These are phyloP conservation scores for Heterochromis multidens DNA, from an alignment of 2,113 vertebrate species.

Conservation along the genomic window DNA sequence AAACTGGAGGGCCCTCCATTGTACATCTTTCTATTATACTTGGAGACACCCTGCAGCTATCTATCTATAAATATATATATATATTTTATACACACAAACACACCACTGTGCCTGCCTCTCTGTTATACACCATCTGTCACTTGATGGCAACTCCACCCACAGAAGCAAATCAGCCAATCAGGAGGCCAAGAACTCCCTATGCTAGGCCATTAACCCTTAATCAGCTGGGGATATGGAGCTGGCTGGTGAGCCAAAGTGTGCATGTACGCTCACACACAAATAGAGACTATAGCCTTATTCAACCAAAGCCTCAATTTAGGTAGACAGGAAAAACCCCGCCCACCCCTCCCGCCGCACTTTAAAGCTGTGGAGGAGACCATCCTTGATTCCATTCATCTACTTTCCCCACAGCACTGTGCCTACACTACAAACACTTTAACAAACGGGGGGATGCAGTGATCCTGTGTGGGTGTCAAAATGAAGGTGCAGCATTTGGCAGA, in stretches of 20 bases:
- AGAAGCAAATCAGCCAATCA: conserved; percentile 79
- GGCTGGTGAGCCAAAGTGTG: conserved; percentile 65
- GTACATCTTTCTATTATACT: conserved; percentile 36
- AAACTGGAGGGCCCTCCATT: conserved; percentile 6
- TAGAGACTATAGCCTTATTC: conserved; percentile 10
- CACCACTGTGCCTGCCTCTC: conserved; percentile 13
- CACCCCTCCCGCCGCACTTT: conserved; percentile 6
- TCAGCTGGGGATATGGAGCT: conserved; percentile 80
- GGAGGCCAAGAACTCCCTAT: conserved; percentile 35
- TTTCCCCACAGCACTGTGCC: background rate
- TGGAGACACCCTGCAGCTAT: background rate
- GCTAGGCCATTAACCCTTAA: conserved; percentile 86
- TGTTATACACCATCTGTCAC: conserved; percentile 90
- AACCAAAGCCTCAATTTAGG: conserved; percentile 12
- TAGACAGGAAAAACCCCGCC: background rate
- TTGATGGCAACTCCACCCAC: conserved; percentile 78
- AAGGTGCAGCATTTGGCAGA: background rate
- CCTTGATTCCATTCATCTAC: conserved; percentile 37
- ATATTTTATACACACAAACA: background rate
- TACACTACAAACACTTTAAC: background rate
- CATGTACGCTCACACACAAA: background rate
- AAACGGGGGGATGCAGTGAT: background rate
- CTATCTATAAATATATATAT: background rate
- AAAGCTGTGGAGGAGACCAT: conserved; percentile 13
- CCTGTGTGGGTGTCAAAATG: background rate